These are phyloP conservation scores for Ailurus styani DNA, from an alignment of 2,113 vertebrate genomes.

Conservation along the genomic window DNA sequence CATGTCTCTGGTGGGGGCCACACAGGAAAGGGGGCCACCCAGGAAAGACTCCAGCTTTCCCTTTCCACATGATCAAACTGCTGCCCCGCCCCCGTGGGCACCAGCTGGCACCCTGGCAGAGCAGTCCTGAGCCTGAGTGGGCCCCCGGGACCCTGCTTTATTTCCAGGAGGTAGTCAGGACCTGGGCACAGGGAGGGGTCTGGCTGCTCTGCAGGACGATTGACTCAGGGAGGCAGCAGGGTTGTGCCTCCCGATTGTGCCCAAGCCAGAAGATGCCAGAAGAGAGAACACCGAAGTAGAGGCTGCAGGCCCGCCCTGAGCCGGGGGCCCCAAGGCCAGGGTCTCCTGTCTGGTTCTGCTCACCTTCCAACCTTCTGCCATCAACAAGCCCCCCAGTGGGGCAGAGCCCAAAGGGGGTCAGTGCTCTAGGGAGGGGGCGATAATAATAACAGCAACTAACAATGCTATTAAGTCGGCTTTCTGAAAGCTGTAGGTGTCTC, in stretches of 20 bases:
- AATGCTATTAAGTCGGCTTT: neutral
- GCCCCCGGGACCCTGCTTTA: constrained; percentile 48
- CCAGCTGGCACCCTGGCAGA: constrained; percentile 77
- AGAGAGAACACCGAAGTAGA: neutral
- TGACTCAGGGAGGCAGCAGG: neutral
- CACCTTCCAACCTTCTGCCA: neutral
- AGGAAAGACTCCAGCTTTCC: neutral
- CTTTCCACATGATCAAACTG: constrained; percentile 45
- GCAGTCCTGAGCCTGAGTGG: constrained; percentile 55
- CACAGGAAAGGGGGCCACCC: neutral
- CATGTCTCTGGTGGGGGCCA: neutral
- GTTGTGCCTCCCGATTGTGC: neutral
- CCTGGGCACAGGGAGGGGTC: neutral
- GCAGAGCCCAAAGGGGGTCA: neutral
- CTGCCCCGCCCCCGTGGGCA: constrained; percentile 61
- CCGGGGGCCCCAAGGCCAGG: neutral
- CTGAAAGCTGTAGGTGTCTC: neutral
- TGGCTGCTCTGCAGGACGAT: neutral
- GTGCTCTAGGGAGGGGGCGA: neutral
- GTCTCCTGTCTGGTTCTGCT: neutral
- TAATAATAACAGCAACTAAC: neutral
- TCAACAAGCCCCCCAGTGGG: no score
- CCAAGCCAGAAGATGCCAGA: neutral
- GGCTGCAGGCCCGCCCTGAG: neutral
- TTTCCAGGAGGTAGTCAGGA: constrained; percentile 54